Evolutionary conservation across 2,797 vertebrate genomes (phyloP).

Genomic region (Galago senegalensis): DNA sequence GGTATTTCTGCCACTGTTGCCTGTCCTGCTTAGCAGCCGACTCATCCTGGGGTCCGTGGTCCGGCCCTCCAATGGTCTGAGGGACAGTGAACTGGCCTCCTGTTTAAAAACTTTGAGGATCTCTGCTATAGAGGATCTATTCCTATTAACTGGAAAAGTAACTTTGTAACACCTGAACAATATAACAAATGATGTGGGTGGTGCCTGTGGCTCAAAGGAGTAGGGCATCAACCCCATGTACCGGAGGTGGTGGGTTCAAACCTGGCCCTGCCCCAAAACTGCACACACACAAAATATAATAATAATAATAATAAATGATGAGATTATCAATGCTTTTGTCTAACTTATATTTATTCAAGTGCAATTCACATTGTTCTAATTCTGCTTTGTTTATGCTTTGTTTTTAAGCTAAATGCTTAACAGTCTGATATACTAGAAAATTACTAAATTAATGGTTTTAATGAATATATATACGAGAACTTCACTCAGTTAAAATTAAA

Average conservation of each 20-base stretch:
- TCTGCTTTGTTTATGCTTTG: neutral
- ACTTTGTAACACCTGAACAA: neutral
- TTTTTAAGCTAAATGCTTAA: slow-evolving; percentile 40
- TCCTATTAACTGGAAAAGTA: slow-evolving; percentile 33
- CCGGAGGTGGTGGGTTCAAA: no score
- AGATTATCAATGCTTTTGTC: neutral
- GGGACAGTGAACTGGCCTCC: no score
- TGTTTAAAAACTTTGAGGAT: no score
- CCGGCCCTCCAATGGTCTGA: no score
- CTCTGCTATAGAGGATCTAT: neutral
- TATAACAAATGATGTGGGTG: neutral
- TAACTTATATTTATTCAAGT: slow-evolving; percentile 27
- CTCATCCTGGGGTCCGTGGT: no score
- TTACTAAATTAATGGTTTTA: slow-evolving; percentile 42
- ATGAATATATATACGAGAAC: neutral
- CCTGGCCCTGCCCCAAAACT: no score
- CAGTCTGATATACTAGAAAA: neutral
- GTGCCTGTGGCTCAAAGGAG: no score
- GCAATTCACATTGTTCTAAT: neutral
- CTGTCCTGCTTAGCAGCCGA: no score
- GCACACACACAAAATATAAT: neutral
- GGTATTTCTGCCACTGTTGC: no score
- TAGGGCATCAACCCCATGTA: no score
- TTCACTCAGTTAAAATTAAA: neutral
- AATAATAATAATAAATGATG: neutral